Evolutionary conservation across 2,113 vertebrate species (phyloP).

Genomic region (Canis aureus): DNA sequence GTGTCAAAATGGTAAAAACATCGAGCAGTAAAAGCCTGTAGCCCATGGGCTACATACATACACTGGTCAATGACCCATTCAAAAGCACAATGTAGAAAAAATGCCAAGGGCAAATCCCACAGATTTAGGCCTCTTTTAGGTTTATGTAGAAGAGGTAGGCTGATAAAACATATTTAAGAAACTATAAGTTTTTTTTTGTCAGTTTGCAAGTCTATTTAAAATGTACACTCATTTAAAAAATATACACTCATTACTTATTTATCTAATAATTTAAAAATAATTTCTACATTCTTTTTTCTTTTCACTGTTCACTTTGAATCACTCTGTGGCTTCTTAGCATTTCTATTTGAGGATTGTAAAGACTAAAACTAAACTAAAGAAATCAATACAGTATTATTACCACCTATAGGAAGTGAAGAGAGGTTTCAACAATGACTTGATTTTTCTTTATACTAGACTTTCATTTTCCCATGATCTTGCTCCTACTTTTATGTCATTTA

Average conservation of each 20-base stretch:
- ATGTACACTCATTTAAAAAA: not conserved
- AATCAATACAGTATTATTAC: not conserved
- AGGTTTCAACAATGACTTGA: not conserved
- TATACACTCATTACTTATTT: not conserved
- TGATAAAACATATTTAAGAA: constrained; percentile 2
- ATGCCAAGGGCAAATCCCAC: not conserved
- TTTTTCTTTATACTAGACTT: not conserved
- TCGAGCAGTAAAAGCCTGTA: not conserved
- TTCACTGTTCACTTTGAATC: constrained; percentile 1
- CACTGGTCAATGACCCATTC: not conserved
- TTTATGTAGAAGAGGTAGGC: not conserved
- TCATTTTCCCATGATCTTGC: not conserved
- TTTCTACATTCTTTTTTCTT: constrained; percentile 43
- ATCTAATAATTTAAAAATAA: not conserved
- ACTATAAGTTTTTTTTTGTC: not conserved
- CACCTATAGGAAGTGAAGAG: not conserved
- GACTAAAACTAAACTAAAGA: constrained; percentile 7
- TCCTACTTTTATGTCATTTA: constrained; percentile 15
- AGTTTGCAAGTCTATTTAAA: constrained; percentile 28
- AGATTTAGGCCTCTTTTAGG: not conserved
- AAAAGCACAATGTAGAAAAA: not conserved
- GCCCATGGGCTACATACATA: not conserved
- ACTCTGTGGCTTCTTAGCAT: not conserved
- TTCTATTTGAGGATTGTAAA: not conserved
- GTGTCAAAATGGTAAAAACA: not conserved